Conservation (phyloP, 1,140 invertebrate species). For the Anoplophora glabripennis region DNA sequence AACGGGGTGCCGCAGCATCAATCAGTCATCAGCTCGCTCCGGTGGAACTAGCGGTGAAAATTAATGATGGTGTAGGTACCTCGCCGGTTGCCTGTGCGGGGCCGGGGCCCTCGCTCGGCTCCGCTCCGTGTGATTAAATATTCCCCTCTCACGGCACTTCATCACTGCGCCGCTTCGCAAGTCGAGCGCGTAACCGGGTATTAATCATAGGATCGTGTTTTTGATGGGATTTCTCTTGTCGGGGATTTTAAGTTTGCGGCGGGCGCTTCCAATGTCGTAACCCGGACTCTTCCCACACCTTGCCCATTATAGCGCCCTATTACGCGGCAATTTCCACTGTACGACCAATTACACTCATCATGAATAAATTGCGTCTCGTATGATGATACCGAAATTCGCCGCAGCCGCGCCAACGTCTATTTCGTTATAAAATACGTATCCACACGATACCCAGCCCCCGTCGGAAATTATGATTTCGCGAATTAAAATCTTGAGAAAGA, state of each 20-base stretch:
- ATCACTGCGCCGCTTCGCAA: background rate
- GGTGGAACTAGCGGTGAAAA: conserved; percentile 5
- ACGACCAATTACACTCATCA: too few species aligned
- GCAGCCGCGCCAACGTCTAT: too few species aligned
- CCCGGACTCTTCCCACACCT: too few species aligned
- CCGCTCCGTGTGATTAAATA: background rate
- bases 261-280: too few species aligned
- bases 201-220: conserved; percentile 10
- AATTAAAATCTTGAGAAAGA: too few species aligned
- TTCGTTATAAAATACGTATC: too few species aligned
- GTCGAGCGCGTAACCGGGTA: conserved; percentile 2
- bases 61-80: conserved; percentile 4
- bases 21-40: conserved; percentile 9
- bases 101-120: background rate
- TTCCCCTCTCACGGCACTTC: conserved; percentile 3
- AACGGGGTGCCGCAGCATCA: conserved; percentile 11
- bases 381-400: too few species aligned
- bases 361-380: too few species aligned
- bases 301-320: too few species aligned
- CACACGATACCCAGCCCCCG: too few species aligned
- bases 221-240: conserved; percentile 7
- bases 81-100: background rate
- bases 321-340: too few species aligned
- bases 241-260: background rate
- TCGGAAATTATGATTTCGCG: too few species aligned